Evolutionary conservation across 2,113 vertebrate species (phyloP).

Genomic region (Phasianus colchicus): DNA sequence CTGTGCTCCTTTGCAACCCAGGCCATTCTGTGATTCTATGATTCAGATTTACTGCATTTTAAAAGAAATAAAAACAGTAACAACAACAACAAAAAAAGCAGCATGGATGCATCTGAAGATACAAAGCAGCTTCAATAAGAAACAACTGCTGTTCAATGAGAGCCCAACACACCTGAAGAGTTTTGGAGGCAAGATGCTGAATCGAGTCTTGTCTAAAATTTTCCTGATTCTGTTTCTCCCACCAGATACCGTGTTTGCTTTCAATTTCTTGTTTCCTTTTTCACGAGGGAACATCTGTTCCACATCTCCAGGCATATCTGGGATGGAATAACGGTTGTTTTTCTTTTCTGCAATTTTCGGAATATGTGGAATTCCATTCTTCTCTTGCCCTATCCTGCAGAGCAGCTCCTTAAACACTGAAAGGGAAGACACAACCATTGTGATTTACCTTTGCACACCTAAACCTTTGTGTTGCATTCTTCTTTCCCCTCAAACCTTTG

Average conservation of each 20-base stretch:
- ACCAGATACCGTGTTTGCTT: slow-evolving; percentile 95
- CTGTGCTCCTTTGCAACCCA: too few relatives aligned
- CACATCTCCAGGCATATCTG: slow-evolving; percentile 92
- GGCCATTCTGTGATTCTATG: too few relatives aligned
- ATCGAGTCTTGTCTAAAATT: slow-evolving; percentile 95
- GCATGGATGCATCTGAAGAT: not conserved
- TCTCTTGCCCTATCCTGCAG: slow-evolving; percentile 90
- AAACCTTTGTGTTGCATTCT: not conserved
- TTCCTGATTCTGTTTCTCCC: slow-evolving; percentile 96
- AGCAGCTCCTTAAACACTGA: slow-evolving; percentile 96
- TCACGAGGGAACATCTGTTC: slow-evolving; percentile 89
- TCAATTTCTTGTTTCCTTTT: slow-evolving; percentile 92
- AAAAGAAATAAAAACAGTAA: not conserved
- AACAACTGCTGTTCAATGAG: not conserved
- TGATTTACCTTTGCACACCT: not conserved
- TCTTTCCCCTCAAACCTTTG: not conserved
- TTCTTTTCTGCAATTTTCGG: slow-evolving; percentile 98
- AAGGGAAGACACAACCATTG: slow-evolving; percentile 1
- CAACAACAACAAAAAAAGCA: not conserved
- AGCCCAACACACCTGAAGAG: slow-evolving; percentile 88
- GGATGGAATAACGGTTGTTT: slow-evolving; percentile 95
- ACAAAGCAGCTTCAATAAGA: not conserved
- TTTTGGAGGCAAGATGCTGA: slow-evolving; percentile 96
- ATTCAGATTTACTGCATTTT: not conserved
- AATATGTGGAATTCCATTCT: slow-evolving; percentile 91